A percentile compares a stretch with the other conserved stretches of the same genome.
Conservation (phyloP, 2,888 invertebrate genomes). For the Temnothorax ravouxi region DNA sequence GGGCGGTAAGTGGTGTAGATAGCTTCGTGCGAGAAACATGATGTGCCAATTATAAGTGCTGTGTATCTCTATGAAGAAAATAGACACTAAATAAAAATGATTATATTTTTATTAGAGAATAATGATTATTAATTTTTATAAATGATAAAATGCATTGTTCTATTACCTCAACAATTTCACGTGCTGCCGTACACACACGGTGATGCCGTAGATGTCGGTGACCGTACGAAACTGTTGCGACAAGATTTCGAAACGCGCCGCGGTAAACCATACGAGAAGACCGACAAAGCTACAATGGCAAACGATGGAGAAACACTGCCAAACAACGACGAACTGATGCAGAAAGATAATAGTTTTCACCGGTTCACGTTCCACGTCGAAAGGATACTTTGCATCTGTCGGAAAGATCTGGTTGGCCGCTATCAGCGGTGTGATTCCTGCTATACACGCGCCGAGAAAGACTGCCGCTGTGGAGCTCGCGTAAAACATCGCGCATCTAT, state of each 20-base stretch:
- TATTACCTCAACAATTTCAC: conserved; percentile 26
- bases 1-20: neutral
- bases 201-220: neutral
- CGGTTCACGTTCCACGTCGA: conserved; percentile 66
- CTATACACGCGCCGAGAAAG: conserved; percentile 64
- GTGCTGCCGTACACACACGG: neutral
- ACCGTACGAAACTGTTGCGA: conserved; percentile 57
- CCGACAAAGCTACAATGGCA: conserved; percentile 73
- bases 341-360: conserved; percentile 68
- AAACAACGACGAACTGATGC: conserved; percentile 71
- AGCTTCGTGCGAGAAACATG: neutral
- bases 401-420: conserved; percentile 69
- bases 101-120: neutral
- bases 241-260: conserved; percentile 75
- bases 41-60: neutral
- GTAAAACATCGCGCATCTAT: conserved; percentile 74
- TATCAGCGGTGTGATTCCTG: neutral
- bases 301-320: conserved; percentile 72
- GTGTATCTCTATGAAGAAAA: neutral
- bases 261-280: conserved; percentile 75
- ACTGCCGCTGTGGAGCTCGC: conserved; percentile 58
- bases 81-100: neutral
- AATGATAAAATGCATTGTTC: neutral
- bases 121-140: neutral
- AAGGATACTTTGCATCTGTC: conserved; percentile 79